phyloP scores from a whole-genome alignment of 2,113 vertebrate genomes.

The Gulo gulo region DNA sequence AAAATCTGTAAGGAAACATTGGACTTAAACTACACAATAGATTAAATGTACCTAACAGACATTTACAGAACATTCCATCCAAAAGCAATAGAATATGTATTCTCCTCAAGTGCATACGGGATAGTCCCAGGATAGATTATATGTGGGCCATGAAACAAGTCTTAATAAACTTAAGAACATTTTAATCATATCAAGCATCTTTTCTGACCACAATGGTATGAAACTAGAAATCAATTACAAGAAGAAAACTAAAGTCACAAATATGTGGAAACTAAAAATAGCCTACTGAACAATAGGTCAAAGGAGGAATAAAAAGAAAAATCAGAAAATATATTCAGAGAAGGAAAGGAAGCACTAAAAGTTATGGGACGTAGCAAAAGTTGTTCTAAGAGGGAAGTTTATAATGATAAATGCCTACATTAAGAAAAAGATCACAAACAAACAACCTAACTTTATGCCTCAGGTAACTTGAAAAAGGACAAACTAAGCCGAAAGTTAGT shows the following conservation, averaged over 20 bases:
- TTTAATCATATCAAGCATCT: background rate
- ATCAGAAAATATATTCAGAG: background rate
- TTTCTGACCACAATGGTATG: background rate
- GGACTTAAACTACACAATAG: background rate
- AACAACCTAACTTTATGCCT: background rate
- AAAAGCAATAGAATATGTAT: background rate
- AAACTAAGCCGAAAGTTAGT: background rate
- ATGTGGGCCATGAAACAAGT: background rate
- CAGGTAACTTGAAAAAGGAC: background rate
- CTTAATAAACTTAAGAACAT: background rate
- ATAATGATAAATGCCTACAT: background rate
- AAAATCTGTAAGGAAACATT: background rate
- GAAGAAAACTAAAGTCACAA: background rate
- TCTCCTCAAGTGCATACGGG: background rate
- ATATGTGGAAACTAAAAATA: background rate
- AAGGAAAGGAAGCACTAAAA: background rate
- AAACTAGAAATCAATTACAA: background rate
- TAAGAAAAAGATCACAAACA: background rate
- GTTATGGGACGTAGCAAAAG: background rate
- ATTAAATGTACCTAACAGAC: background rate
- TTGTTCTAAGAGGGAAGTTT: background rate
- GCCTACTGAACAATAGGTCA: background rate
- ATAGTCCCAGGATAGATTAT: background rate
- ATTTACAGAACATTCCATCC: background rate
- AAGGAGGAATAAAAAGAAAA: background rate